phyloP scores from a whole-genome alignment of 2,797 vertebrate species.

The Anas acuta region DNA sequence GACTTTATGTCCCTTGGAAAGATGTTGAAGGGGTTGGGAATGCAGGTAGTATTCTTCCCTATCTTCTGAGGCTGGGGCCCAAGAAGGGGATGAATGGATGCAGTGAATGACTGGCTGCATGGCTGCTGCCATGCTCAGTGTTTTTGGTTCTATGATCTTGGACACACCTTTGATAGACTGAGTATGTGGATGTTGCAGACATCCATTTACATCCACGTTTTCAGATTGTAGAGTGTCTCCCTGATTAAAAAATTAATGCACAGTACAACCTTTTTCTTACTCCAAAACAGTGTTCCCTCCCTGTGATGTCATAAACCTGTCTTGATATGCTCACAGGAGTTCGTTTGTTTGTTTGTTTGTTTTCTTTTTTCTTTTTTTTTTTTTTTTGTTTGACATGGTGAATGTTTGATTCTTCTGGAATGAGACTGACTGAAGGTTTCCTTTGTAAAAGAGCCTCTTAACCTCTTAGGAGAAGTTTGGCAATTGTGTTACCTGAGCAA shows the following conservation, averaged over 20 bases:
- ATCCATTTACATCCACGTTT: neutral
- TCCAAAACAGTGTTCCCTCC: neutral
- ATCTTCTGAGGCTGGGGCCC: too few relatives aligned
- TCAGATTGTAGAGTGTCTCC: neutral
- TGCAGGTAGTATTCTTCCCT: too few relatives aligned
- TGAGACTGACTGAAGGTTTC: neutral
- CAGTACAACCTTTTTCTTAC: neutral
- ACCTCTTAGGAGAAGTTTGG: slow-evolving; percentile 57
- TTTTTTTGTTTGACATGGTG: neutral
- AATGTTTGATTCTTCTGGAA: neutral
- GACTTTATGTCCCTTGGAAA: too few relatives aligned
- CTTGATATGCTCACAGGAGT: neutral
- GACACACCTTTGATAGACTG: too few relatives aligned
- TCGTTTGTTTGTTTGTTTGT: neutral
- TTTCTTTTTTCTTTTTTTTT: neutral
- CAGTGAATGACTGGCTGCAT: too few relatives aligned
- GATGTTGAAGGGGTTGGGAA: too few relatives aligned
- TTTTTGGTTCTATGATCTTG: too few relatives aligned
- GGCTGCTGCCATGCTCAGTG: too few relatives aligned
- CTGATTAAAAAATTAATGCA: neutral
- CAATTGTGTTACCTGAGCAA: slow-evolving; percentile 70
- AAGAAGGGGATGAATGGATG: too few relatives aligned
- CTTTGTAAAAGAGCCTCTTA: slow-evolving; percentile 6
- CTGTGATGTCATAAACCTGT: neutral
- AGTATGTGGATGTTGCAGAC: neutral